Conservation (phyloP, 92 coral and sea anemone species). For the Scolanthus callimorphus region DNA sequence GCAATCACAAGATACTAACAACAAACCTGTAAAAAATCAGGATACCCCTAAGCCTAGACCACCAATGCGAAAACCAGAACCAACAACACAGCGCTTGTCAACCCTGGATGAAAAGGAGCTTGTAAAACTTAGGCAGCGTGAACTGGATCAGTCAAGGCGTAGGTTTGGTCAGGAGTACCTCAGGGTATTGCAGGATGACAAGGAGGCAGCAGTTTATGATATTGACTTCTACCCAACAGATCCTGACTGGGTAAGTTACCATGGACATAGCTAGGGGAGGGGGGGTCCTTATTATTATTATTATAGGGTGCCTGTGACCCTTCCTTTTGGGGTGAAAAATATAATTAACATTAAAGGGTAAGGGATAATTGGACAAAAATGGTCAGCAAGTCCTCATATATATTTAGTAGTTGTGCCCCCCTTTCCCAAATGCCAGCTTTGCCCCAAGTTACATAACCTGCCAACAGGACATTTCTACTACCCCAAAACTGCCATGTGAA, state of each 20-base stretch:
- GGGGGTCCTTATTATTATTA: not conserved
- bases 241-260: conserved; percentile 88
- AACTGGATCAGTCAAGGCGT: conserved; percentile 64
- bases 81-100: conserved; percentile 33
- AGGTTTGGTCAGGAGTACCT: conserved; percentile 52
- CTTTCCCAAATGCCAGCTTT: too few species aligned
- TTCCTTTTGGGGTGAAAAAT: not conserved
- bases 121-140: conserved; percentile 49
- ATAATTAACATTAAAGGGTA: not conserved
- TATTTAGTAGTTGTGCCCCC: too few species aligned
- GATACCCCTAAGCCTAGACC: not conserved
- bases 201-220: conserved; percentile 33
- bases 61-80: not conserved
- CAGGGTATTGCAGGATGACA: conserved; percentile 22
- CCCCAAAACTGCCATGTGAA: too few species aligned
- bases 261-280: not conserved
- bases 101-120: conserved; percentile 26
- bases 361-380: not conserved
- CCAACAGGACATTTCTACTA: too few species aligned
- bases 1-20: not conserved
- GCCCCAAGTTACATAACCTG: too few species aligned
- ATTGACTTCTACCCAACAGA: conserved; percentile 74
- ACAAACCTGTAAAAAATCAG: not conserved
- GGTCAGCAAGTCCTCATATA: not conserved
- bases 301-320: not conserved